phyloP scores from a whole-genome alignment of 2,797 vertebrate species.

The Diglossa cyanea region DNA sequence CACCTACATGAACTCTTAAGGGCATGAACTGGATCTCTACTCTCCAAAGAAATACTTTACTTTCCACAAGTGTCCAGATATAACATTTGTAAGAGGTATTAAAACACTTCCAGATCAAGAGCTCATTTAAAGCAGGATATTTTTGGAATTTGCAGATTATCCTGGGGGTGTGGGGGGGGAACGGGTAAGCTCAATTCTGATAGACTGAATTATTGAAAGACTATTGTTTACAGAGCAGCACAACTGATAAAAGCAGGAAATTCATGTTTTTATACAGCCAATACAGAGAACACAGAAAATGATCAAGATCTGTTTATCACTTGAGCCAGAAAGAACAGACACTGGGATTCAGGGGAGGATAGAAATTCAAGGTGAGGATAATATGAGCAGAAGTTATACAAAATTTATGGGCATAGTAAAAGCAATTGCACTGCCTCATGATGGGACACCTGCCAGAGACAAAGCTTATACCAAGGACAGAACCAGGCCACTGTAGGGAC shows the following conservation, averaged over 20 bases:
- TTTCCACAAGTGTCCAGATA: not conserved
- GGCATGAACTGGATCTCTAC: not conserved
- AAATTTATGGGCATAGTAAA: not conserved
- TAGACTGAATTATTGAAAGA: not conserved
- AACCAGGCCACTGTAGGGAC: not conserved
- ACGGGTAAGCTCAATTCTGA: not conserved
- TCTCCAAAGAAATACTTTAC: not conserved
- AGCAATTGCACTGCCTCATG: not conserved
- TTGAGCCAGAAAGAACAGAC: not conserved
- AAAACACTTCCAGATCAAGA: not conserved
- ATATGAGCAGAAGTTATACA: not conserved
- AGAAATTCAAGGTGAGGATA: not conserved
- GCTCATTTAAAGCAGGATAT: not conserved
- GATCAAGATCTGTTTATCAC: not conserved
- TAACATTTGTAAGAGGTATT: not conserved
- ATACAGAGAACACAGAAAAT: not conserved
- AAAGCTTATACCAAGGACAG: not conserved
- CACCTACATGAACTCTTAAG: not conserved
- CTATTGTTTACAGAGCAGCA: not conserved
- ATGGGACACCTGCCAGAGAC: not conserved
- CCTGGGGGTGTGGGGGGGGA: too few relatives aligned
- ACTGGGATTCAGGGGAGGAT: not conserved
- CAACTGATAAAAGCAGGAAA: conserved; percentile 32
- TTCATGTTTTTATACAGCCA: not conserved
- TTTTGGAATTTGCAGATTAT: not conserved